Evolutionary conservation across 2,888 invertebrate genomes (phyloP), one percentile per base, ranked within the genome.

Genomic region (Heliconius charithonia): DNA sequence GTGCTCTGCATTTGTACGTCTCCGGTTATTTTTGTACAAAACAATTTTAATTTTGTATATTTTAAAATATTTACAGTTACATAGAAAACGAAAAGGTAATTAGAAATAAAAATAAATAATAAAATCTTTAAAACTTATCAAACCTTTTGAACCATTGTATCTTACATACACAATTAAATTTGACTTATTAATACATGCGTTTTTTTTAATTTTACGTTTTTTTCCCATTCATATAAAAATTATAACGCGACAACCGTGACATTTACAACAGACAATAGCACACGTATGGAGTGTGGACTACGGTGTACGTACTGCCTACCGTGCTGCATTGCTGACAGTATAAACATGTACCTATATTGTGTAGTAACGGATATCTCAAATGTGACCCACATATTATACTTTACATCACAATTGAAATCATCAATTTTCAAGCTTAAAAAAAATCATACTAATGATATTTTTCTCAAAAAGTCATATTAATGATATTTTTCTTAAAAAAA

Each of bases 331-430:
- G 56, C 74, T 65, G 29, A 71, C 67, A 56, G 79, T 74, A 67
- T 66, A 75, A 74, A 69, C 45, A 32, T 41, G 66, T 62, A 76
- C 19, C 19, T 19, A 19, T 51, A 51, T 51, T 22, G 51, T 51
- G 22, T 75, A 76, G 74, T 77, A 75, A 70, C 80, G 63, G 69
- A 77, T 73, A 77, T 75, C 67, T 79, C 80, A 77, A 80, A 81
- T 82, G 80, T 83, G 84, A 83, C 81, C 83, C 82, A 84, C 83
- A 84, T 85, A 63, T 25, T 63, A 81, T 74, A 81, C 82, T 80
- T 83, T 79, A 81, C 82, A 77, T 80, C 79, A 77, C 74, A 79
- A 81, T 81, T 77, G 80, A 84, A 80, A 82, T 74, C 77, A 22
- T 51, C 0, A 19, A 22, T 19, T 51, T 51, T 51, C 51, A 22